Percentiles rank a stretch among this genome's conserved stretches.
phyloP scores from a whole-genome alignment of 2,888 invertebrate genomes.

The Yponomeuta plumbellus region DNA sequence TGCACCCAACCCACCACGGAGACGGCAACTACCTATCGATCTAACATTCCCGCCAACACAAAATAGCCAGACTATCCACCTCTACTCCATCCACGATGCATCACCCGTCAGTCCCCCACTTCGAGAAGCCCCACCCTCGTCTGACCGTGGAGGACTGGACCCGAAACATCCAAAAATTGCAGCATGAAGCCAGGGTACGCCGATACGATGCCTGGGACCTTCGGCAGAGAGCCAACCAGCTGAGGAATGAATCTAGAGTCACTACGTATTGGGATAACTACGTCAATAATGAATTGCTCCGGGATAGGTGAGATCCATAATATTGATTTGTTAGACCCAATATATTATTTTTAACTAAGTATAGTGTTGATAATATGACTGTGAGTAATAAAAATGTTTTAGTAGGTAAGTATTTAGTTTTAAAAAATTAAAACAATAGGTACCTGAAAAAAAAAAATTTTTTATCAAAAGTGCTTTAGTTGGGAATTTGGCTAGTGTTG shows the following conservation, averaged over 20 bases:
- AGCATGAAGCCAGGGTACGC: conserved; percentile 81
- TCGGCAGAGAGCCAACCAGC: conserved; percentile 81
- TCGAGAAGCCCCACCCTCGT: conserved; percentile 81
- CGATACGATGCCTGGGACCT: conserved; percentile 82
- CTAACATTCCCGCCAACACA: conserved; percentile 21
- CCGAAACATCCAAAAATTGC: conserved; percentile 81
- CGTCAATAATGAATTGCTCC: conserved; percentile 82
- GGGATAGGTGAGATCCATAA: conserved; percentile 75
- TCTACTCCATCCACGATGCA: conserved; percentile 12
- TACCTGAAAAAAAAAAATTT: too few species aligned
- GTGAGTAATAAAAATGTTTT: too few species aligned
- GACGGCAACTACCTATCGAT: conserved; percentile 28
- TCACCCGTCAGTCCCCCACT: conserved; percentile 61
- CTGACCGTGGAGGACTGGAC: conserved; percentile 86
- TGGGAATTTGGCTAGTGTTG: too few species aligned
- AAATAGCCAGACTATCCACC: neutral
- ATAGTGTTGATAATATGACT: too few species aligned
- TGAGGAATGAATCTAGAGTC: conserved; percentile 84
- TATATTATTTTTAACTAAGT: too few species aligned
- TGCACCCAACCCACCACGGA: too few species aligned
- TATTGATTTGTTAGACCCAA: too few species aligned
- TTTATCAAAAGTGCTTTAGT: too few species aligned
- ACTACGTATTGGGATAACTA: conserved; percentile 87
- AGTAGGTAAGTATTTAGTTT: too few species aligned
- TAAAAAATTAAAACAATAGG: too few species aligned